Percentiles rank a stretch among this genome's conserved stretches.
These are phyloP conservation scores for Ophion slaviceki DNA, from an alignment of 2,888 invertebrate genomes.

Conservation along the genomic window DNA sequence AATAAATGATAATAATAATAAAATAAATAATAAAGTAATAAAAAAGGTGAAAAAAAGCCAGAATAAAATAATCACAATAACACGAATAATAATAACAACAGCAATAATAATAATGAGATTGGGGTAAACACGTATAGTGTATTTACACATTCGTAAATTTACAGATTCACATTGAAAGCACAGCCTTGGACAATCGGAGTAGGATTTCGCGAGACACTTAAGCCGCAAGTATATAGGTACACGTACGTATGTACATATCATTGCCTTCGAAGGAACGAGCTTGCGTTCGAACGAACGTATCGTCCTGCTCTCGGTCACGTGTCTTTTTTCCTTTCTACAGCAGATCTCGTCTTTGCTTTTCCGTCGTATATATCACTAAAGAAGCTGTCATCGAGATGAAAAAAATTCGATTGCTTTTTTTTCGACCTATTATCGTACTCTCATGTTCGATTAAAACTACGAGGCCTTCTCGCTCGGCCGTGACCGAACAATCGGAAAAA, in stretches of 20 bases:
- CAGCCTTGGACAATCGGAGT: constrained; percentile 50
- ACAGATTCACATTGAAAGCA: constrained; percentile 62
- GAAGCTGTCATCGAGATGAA: neutral
- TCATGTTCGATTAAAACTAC: constrained; percentile 14
- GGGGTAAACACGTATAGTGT: constrained; percentile 57
- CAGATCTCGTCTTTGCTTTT: constrained; percentile 1
- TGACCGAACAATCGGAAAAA: constrained; percentile 26
- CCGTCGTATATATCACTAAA: neutral
- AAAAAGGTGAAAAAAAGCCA: neutral
- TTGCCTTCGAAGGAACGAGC: constrained; percentile 15
- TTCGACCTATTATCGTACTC: neutral
- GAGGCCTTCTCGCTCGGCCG: constrained; percentile 5
- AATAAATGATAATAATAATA: neutral
- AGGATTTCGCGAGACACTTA: constrained; percentile 39
- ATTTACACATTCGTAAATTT: constrained; percentile 62
- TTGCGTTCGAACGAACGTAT: constrained; percentile 15
- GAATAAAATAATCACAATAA: neutral
- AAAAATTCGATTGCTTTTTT: neutral
- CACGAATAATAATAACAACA: constrained; percentile 4
- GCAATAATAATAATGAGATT: constrained; percentile 15
- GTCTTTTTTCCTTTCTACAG: constrained; percentile 10
- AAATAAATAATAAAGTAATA: neutral
- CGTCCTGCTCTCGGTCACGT: neutral
- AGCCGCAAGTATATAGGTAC: constrained; percentile 37
- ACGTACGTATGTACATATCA: constrained; percentile 47